These are phyloP conservation scores for Drosophila lacteicornis DNA, from an alignment of 1,140 invertebrate genomes.

Conservation along the genomic window DNA sequence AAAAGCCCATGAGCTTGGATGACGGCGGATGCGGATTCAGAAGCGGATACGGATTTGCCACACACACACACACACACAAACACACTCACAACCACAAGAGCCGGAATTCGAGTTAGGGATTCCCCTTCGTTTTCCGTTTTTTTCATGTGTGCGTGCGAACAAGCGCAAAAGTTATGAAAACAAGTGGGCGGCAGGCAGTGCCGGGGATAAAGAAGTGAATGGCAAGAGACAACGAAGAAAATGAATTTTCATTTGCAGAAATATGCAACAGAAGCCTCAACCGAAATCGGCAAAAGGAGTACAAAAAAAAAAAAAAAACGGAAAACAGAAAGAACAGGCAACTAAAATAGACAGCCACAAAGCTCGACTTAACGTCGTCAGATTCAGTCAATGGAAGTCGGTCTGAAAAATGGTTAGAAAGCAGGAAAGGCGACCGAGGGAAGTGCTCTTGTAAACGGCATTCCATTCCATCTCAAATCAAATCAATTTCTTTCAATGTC, in stretches of 20 bases:
- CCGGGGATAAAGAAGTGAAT: conserved; percentile 39
- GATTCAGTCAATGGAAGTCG: conserved; percentile 19
- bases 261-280: conserved; percentile 44
- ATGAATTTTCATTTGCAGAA: conserved; percentile 61
- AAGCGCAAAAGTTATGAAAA: conserved; percentile 68
- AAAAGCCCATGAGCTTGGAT: conserved; percentile 50
- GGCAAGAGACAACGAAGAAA: conserved; percentile 54
- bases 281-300: conserved; percentile 23
- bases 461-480: conserved; percentile 44
- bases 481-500: conserved; percentile 38
- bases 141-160: conserved; percentile 34
- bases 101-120: conserved; percentile 33
- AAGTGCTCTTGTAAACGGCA: conserved; percentile 29
- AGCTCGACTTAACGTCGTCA: conserved; percentile 42
- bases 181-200: conserved; percentile 36
- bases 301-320: conserved; percentile 2
- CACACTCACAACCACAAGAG: conserved; percentile 24
- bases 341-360: conserved; percentile 39
- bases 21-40: conserved; percentile 43
- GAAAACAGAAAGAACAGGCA: neutral
- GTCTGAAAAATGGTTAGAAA: conserved; percentile 1
- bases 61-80: conserved; percentile 18
- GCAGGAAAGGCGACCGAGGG: conserved; percentile 2
- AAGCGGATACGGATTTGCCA: conserved; percentile 34
- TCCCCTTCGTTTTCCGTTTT: conserved; percentile 1